These are phyloP conservation scores for Apis laboriosa DNA, from an alignment of 1,140 invertebrate genomes.

Conservation along the genomic window DNA sequence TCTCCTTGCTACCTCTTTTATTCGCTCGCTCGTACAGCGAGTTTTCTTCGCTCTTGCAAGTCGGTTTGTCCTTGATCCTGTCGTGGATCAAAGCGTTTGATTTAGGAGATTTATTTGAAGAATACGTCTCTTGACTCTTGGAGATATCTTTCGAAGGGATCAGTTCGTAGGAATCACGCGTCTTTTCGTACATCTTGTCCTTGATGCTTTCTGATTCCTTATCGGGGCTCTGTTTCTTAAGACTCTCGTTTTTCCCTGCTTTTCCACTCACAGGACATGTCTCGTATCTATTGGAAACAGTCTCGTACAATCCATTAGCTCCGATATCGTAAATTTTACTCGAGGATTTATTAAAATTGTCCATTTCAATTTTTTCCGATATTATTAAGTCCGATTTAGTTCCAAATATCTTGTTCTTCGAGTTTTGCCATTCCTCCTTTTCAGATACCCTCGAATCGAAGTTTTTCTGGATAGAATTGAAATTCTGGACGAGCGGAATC, in stretches of 20 bases:
- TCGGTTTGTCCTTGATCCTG: conserved; percentile 33
- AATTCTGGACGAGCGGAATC: conserved; percentile 3
- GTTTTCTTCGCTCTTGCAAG: conserved; percentile 57
- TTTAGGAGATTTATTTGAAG: background rate
- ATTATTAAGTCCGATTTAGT: conserved; percentile 21
- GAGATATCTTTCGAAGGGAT: background rate
- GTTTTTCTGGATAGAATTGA: conserved; percentile 18
- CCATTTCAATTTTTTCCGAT: background rate
- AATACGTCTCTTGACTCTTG: conserved; percentile 18
- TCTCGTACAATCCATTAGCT: conserved; percentile 36
- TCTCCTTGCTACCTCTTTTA: conserved; percentile 47
- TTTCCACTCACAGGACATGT: conserved; percentile 38
- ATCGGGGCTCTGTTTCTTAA: background rate
- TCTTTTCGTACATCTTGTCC: conserved; percentile 56
- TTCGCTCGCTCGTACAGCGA: conserved; percentile 62
- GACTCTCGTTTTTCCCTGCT: conserved; percentile 26
- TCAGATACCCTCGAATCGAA: conserved; percentile 29
- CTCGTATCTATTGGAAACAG: conserved; percentile 64
- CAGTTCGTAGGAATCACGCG: conserved; percentile 57
- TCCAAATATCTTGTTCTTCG: conserved; percentile 68
- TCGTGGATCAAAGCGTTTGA: conserved; percentile 33
- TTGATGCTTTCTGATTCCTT: conserved; percentile 22
- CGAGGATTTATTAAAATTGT: conserved; percentile 14
- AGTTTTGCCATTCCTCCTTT: conserved; percentile 62
- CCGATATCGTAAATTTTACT: conserved; percentile 55